These are phyloP conservation scores for Luscinia luscinia DNA, from an alignment of 2,797 vertebrate genomes.

Conservation along the genomic window DNA sequence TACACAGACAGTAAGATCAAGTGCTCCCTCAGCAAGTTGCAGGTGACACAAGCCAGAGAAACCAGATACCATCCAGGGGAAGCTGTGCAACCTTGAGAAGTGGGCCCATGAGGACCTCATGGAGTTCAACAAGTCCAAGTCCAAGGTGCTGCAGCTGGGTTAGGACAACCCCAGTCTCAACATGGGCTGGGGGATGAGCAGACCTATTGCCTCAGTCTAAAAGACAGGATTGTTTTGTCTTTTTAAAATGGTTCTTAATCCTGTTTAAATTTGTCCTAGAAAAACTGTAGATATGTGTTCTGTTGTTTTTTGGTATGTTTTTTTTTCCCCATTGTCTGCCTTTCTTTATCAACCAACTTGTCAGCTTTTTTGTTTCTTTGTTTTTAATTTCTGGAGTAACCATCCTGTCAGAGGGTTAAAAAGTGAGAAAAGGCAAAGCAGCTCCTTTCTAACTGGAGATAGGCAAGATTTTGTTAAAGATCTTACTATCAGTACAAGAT, in stretches of 20 bases:
- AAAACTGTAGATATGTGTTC: background rate
- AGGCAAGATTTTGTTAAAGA: background rate
- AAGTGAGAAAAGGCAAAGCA: background rate
- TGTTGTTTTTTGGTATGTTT: background rate
- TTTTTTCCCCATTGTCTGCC: rapidly evolving
- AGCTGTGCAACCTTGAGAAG: background rate
- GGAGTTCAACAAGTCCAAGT: background rate
- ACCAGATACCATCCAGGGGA: rapidly evolving
- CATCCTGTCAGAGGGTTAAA: background rate
- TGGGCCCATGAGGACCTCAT: background rate
- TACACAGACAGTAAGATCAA: background rate
- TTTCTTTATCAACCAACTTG: background rate
- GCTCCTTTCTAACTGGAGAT: background rate
- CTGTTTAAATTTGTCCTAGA: background rate
- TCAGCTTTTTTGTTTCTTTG: background rate
- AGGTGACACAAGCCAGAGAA: background rate
- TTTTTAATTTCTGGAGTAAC: background rate
- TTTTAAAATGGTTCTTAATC: background rate
- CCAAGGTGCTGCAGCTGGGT: background rate
- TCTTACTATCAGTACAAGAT: background rate
- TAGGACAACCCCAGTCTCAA: background rate
- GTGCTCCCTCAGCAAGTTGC: background rate
- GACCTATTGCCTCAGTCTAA: background rate
- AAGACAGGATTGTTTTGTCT: background rate
- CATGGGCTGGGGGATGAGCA: background rate